Percentiles rank a stretch among this genome's conserved stretches.
phyloP scores from a whole-genome alignment of 2,888 invertebrate genomes.

The Brachypalpus laphriformis region DNA sequence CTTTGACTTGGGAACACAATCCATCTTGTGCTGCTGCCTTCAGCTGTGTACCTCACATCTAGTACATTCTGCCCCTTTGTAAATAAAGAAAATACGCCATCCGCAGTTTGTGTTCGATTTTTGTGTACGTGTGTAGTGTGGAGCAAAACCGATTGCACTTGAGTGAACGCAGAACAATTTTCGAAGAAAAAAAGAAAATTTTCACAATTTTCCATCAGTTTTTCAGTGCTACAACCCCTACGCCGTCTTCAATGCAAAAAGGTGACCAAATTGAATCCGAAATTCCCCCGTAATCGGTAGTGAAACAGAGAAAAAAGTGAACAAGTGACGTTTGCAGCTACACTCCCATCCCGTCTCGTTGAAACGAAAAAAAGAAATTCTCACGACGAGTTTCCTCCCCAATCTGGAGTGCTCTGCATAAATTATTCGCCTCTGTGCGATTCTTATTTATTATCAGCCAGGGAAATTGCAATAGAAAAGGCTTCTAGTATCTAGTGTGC shows the following conservation, averaged over 20 bases:
- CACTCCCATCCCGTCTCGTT: constrained; percentile 25
- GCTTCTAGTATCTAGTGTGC: no score
- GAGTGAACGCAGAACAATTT: constrained; percentile 38
- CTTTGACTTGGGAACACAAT: background rate
- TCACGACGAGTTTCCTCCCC: constrained; percentile 47
- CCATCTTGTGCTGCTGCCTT: background rate
- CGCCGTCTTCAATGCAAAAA: constrained; percentile 41
- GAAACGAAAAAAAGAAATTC: constrained; percentile 44
- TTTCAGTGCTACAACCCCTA: background rate
- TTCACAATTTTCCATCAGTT: background rate
- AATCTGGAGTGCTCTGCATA: constrained; percentile 31
- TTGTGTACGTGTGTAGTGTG: constrained; percentile 72
- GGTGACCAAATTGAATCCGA: constrained; percentile 35
- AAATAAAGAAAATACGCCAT: constrained; percentile 60
- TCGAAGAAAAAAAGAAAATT: constrained; percentile 18
- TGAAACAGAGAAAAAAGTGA: constrained; percentile 52
- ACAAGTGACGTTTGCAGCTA: constrained; percentile 65
- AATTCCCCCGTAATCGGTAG: constrained; percentile 1
- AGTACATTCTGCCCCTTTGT: constrained; percentile 61
- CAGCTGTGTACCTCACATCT: constrained; percentile 16
- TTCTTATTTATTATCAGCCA: constrained; percentile 56
- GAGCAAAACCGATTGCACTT: constrained; percentile 54
- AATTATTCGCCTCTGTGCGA: constrained; percentile 59
- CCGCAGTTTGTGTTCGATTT: constrained; percentile 72
- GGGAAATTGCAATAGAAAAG: constrained; percentile 50